Conservation (phyloP, 2,797 vertebrate species). For the Lerista edwardsae region DNA sequence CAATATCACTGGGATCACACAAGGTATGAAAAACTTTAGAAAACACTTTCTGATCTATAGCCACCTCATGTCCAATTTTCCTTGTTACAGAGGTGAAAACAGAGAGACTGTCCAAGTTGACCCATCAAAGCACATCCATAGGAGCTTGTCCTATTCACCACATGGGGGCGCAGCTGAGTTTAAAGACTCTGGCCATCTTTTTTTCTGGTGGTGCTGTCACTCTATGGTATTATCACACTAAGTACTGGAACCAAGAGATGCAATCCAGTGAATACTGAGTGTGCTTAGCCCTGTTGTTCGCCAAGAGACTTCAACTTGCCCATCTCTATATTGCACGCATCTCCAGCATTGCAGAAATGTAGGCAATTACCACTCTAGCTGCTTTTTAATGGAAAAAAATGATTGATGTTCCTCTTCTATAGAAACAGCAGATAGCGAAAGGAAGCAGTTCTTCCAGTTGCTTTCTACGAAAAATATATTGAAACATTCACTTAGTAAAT, state of each 20-base stretch:
- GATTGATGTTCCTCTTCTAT: neutral
- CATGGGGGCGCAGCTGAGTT: neutral
- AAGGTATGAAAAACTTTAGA: neutral
- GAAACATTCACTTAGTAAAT: neutral
- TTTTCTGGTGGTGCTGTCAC: neutral
- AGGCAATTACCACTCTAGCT: neutral
- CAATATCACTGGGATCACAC: constrained; percentile 21
- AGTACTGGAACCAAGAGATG: neutral
- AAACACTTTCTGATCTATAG: constrained; percentile 17
- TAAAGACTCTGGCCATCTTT: no score
- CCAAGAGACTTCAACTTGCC: no score
- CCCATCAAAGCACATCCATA: no score
- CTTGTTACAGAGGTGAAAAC: neutral
- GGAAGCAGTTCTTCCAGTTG: neutral
- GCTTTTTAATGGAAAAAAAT: neutral
- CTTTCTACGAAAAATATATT: neutral
- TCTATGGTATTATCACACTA: no score
- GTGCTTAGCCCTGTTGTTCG: no score
- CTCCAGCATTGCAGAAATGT: neutral
- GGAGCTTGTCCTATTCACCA: neutral
- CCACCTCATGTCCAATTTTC: constrained; percentile 44
- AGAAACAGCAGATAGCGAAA: neutral
- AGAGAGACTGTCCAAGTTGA: no score
- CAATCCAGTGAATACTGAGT: neutral
- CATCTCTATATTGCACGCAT: neutral